Base-by-base conservation (phyloP, 2,113 vertebrate genomes). In the Anoura caudifer region DNA sequence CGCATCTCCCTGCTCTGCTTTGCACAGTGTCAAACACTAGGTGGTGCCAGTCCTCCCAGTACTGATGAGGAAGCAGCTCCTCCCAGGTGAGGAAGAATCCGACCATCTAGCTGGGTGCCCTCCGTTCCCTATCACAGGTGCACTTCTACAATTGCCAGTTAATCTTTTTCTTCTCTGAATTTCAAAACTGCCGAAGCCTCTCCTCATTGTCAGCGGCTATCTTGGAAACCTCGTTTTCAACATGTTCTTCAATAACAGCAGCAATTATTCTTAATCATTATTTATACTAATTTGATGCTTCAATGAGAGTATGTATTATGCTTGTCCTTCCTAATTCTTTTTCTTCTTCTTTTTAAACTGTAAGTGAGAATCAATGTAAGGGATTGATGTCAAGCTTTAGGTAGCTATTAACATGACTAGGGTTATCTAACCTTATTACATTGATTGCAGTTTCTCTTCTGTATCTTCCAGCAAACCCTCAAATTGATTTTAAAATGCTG, bases 401-500 rank as follows among this genome's bases (percentile, higher is more conserved):
- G 88, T 96, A 95, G 91, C 93, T 96, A 96, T 97, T 98, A 97
- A 90, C 87, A 84, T 95, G 97, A 87, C 41, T 22, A 76, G 79
- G 93, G 91, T 97, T 96, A 97, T 93, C 96, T 97, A 94, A 97
- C 93, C 97, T 97, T 97, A 95, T 97, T 98, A 97, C 0, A 26
- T 87, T 97, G 97, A 96, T 95, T 96, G 86, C 67, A 91, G 82
- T 94, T 97, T 83, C 85, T 97, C 52, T 38, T 67, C 79, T 91
- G 43, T 50, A 56, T 91, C 96, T 96, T 93, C 86, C 70, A 96
- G 85, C 72, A 88, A 96, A 88, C 90, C 56, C 63, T 94, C 82
- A 81, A 97, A 91, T 98, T 95, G 97, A 97, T 97, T 97, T 96
- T 94, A 97, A 97, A 97, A 93, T 94, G 90, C 38, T 89, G 69